phyloP scores from a whole-genome alignment of 2,113 vertebrate species.

The Bos indicus region DNA sequence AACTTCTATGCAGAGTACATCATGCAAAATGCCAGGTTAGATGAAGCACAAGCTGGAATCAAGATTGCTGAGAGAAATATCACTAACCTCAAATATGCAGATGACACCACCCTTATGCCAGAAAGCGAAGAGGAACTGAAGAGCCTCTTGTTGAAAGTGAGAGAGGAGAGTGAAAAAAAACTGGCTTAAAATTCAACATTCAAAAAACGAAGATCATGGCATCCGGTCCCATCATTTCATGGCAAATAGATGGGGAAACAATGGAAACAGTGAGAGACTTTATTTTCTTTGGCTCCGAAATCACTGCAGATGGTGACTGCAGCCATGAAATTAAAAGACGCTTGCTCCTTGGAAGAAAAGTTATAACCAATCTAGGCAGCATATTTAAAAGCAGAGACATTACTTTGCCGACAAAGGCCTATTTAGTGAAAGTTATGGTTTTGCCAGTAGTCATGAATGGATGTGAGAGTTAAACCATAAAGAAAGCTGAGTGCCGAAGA shows the following conservation, averaged over 20 bases:
- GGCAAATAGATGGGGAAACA: not conserved
- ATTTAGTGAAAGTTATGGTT: not conserved
- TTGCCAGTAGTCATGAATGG: not conserved
- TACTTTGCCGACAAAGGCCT: not conserved
- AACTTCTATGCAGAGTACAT: too few relatives aligned
- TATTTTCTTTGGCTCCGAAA: not conserved
- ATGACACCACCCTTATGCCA: not conserved
- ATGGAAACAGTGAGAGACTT: not conserved
- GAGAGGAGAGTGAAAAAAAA: not conserved
- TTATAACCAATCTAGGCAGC: not conserved
- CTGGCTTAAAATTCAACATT: not conserved
- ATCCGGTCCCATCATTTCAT: not conserved
- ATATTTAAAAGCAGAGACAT: not conserved
- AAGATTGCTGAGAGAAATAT: not conserved
- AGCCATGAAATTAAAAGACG: not conserved
- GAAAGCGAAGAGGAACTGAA: not conserved
- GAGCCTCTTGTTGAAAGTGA: not conserved
- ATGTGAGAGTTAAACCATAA: not conserved
- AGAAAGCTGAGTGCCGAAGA: not conserved
- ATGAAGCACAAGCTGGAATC: not conserved
- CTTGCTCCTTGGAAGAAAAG: not conserved
- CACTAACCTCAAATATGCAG: not conserved
- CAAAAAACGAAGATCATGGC: not conserved
- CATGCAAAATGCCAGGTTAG: too few relatives aligned
- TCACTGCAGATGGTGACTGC: not conserved